Conservation (phyloP, 1,140 invertebrate genomes). For the Heliconius hermathena region DNA sequence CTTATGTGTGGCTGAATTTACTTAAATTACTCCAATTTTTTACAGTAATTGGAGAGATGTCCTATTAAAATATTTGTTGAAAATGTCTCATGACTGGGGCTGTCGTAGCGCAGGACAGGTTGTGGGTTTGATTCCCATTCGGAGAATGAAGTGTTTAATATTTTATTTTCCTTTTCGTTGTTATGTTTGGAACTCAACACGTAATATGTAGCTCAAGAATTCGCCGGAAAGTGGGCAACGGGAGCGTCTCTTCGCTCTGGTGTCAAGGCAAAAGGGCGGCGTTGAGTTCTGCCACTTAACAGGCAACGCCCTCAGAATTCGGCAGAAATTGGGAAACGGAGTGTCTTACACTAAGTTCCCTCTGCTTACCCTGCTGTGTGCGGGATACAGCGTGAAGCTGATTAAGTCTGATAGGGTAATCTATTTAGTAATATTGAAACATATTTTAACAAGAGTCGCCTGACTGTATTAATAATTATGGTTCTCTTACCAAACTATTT, state of each 20-base stretch:
- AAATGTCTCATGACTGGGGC: too few relatives aligned
- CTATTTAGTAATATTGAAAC: background rate
- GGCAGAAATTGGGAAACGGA: too few relatives aligned
- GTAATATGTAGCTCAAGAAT: too few relatives aligned
- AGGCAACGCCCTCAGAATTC: too few relatives aligned
- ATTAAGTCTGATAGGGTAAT: background rate
- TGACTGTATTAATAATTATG: conserved; percentile 1
- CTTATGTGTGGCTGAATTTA: background rate
- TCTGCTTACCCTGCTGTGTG: too few relatives aligned
- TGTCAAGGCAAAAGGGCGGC: too few relatives aligned
- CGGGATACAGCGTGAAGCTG: too few relatives aligned
- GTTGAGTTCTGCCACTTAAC: too few relatives aligned
- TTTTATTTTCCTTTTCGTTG: background rate
- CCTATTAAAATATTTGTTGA: background rate
- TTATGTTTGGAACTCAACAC: too few relatives aligned
- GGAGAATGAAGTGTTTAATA: background rate
- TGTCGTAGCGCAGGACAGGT: background rate
- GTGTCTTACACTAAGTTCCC: too few relatives aligned
- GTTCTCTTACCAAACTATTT: conserved; percentile 38
- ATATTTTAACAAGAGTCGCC: background rate
- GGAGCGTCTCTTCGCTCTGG: too few relatives aligned
- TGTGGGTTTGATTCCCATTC: background rate
- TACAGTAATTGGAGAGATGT: background rate
- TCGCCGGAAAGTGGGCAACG: too few relatives aligned
- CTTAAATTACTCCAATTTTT: background rate